phyloP scores from a whole-genome alignment of 2,888 invertebrate species.

The Nowickia ferox region DNA sequence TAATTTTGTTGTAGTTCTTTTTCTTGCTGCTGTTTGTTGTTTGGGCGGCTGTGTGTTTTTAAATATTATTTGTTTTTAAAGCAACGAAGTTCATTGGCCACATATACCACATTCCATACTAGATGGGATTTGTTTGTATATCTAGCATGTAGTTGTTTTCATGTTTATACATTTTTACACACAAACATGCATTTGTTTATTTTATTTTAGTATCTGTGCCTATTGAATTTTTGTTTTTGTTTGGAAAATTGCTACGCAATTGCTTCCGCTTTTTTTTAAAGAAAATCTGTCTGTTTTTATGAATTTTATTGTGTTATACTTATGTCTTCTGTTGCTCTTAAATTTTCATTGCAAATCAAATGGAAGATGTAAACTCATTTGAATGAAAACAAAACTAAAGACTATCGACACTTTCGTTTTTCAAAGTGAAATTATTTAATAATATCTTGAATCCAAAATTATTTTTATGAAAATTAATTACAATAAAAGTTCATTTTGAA shows the following conservation, averaged over 20 bases:
- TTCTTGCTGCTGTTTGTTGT: not conserved
- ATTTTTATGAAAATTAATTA: too few relatives aligned
- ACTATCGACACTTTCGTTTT: slow-evolving; percentile 31
- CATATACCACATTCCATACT: slow-evolving; percentile 14
- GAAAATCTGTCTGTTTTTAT: slow-evolving; percentile 44
- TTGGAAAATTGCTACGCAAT: slow-evolving; percentile 54
- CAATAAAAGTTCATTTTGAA: slow-evolving; percentile 10
- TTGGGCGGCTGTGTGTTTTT: slow-evolving; percentile 1
- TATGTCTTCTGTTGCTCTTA: slow-evolving; percentile 14
- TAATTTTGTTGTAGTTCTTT: slow-evolving; percentile 2
- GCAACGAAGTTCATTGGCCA: slow-evolving; percentile 62
- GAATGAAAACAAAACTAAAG: not conserved
- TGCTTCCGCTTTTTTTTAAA: slow-evolving; percentile 67
- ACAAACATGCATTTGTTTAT: slow-evolving; percentile 19
- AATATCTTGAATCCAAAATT: slow-evolving; percentile 3
- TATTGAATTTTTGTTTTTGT: slow-evolving; percentile 28
- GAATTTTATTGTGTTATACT: slow-evolving; percentile 8
- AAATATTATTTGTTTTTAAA: slow-evolving; percentile 30
- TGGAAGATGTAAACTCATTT: not conserved
- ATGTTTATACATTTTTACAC: not conserved
- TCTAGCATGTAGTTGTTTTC: not conserved
- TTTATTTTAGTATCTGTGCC: slow-evolving; percentile 21
- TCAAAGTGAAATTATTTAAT: not conserved
- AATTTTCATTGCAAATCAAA: slow-evolving; percentile 18
- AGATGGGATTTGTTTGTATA: slow-evolving; percentile 1